These are phyloP conservation scores for Lophius americanus DNA, from an alignment of 2,797 vertebrate species.

Conservation along the genomic window DNA sequence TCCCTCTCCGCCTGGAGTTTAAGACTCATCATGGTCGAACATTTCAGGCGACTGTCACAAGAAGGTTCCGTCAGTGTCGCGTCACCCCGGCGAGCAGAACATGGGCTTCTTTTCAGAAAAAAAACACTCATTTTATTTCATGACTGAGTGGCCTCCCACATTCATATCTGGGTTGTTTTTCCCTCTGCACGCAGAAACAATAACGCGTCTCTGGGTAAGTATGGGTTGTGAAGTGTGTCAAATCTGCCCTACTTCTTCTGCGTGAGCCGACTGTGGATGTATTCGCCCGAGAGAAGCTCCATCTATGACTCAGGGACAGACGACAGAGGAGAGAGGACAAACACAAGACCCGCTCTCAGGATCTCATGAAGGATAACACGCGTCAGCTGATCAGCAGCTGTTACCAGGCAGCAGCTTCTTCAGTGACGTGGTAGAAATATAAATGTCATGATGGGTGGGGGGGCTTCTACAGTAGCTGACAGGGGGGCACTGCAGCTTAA, in stretches of 20 bases:
- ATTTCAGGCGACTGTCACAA: conserved; percentile 14
- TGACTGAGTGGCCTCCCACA: conserved; percentile 24
- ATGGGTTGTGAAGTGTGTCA: conserved; percentile 79
- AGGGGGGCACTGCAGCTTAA: too few species aligned
- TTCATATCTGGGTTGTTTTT: conserved; percentile 28
- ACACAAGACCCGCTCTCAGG: conserved; percentile 23
- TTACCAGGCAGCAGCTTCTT: conserved; percentile 26
- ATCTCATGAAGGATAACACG: conserved; percentile 15
- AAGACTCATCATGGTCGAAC: conserved; percentile 5
- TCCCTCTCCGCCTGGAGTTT: conserved; percentile 18
- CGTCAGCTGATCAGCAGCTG: conserved; percentile 40
- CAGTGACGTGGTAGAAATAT: conserved; percentile 23
- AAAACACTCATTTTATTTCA: conserved; percentile 25
- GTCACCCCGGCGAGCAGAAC: conserved; percentile 9
- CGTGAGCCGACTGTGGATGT: conserved; percentile 68
- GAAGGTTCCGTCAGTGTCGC: conserved; percentile 11
- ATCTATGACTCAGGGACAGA: conserved; percentile 70
- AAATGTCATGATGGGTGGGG: background rate
- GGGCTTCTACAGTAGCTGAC: too few species aligned
- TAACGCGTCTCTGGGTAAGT: conserved; percentile 67
- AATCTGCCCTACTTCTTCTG: conserved; percentile 84
- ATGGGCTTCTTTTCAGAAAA: conserved; percentile 11
- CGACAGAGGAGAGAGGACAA: conserved; percentile 8
- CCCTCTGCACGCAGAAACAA: conserved; percentile 42
- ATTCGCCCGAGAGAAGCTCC: conserved; percentile 70